Base-by-base conservation (phyloP, 2,888 invertebrate species). In the Ellobium chinense region DNA sequence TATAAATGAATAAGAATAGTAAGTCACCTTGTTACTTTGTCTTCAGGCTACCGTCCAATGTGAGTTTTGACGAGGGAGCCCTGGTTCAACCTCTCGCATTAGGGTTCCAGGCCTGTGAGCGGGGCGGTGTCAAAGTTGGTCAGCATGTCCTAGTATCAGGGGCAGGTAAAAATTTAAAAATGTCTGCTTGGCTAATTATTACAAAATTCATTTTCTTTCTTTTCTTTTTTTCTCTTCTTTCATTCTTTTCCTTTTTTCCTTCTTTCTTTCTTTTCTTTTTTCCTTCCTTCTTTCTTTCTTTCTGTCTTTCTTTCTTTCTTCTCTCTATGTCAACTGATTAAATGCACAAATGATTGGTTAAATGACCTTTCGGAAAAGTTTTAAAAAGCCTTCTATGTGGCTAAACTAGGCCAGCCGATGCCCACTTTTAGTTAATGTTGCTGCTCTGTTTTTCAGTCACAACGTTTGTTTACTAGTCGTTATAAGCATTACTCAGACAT, bases 21-120 rank as follows among this genome's bases (percentile, higher is more conserved):
- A n/a, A n/a, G n/a, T n/a, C n/a, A n/a, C 18, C 24, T n/a, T 31
- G 4, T 34, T 31, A 60, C 9, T 24, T 60, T 18, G 7, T 63
- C 80, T 70, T 7, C 89, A 97, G 97, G 92, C 93, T 99, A 36
- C 99, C 99, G 0, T 96, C 97, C 89, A 95, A 98, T 93, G 96
- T 99, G 65, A 95, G 95, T 0, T 95, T 97, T 94, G 98, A 98
- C 91, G 99, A 99, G 92, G 99, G 97, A 0, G 98, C 99, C 0
- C 92, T 99, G 1, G 93, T 99, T 84, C 99, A 99, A 92, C 99
- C 99, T 0, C 94, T 99, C 21, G 95, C 98, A 0, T 98, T 99
- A 54, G 99, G 96, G 4, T 79, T 79, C 56, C 62, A 98, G 93
- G 97, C 98, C 73, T 98, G 98, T 89, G 95, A 96, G 70, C 95